Evolutionary conservation across 2,113 vertebrate genomes (phyloP).

Genomic region (Ptychochromis oligacanthus): DNA sequence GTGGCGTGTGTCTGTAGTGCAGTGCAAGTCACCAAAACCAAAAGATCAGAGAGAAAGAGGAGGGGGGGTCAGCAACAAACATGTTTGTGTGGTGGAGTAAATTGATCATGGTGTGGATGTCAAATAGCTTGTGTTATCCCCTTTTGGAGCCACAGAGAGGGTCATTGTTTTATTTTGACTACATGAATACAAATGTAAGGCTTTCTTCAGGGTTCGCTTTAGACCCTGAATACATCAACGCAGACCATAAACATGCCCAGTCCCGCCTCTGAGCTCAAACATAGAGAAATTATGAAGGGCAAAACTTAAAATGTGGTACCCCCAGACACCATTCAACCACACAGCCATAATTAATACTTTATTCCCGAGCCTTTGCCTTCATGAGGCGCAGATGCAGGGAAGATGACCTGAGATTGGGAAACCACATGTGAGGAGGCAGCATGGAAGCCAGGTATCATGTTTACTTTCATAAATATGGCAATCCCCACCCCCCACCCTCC

Average conservation of each 20-base stretch:
- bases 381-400: slow-evolving; percentile 80
- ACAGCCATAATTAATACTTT: slow-evolving; percentile 86
- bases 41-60: slow-evolving; percentile 35
- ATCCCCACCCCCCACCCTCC: slow-evolving; percentile 73
- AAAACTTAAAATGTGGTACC: slow-evolving; percentile 78
- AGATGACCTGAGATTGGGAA: slow-evolving; percentile 81
- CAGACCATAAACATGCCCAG: slow-evolving; percentile 74
- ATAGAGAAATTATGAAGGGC: slow-evolving; percentile 71
- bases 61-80: slow-evolving; percentile 46
- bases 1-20: slow-evolving; percentile 31
- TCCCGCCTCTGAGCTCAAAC: slow-evolving; percentile 78
- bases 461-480: slow-evolving; percentile 83
- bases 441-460: slow-evolving; percentile 73
- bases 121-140: slow-evolving; percentile 52
- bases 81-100: slow-evolving; percentile 55
- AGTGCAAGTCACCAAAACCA: slow-evolving; percentile 23
- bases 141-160: slow-evolving; percentile 58
- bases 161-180: slow-evolving; percentile 70
- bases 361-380: slow-evolving; percentile 80
- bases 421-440: slow-evolving; percentile 81
- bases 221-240: slow-evolving; percentile 58
- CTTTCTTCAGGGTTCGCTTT: slow-evolving; percentile 31
- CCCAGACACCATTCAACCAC: slow-evolving; percentile 81
- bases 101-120: slow-evolving; percentile 59
- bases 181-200: slow-evolving; percentile 68